Percentiles rank a stretch among this genome's conserved stretches.
Conservation (phyloP, 2,797 vertebrate species). For the Hafferia zeledoni region DNA sequence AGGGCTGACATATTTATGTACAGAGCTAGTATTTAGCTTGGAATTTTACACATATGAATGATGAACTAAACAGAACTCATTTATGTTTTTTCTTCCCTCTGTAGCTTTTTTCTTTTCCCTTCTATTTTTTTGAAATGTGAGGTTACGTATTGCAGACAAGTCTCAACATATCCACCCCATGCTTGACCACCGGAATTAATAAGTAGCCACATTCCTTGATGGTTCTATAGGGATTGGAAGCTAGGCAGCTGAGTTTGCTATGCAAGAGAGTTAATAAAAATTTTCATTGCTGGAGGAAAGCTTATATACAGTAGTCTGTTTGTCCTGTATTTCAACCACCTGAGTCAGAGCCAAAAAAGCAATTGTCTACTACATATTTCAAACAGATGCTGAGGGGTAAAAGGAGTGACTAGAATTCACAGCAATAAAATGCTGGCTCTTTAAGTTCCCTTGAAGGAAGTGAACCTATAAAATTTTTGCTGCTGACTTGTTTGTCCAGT, state of each 20-base stretch:
- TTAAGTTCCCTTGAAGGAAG: conserved; percentile 76
- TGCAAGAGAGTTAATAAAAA: conserved; percentile 76
- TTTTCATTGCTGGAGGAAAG: conserved; percentile 76
- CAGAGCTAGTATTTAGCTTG: conserved; percentile 75
- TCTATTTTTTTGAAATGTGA: conserved; percentile 31
- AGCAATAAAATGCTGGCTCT: conserved; percentile 86
- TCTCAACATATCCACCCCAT: conserved; percentile 73
- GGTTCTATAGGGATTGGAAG: conserved; percentile 74
- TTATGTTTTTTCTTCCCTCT: conserved; percentile 53
- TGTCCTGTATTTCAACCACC: conserved; percentile 86
- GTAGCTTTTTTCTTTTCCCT: background rate
- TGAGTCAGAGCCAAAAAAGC: conserved; percentile 84
- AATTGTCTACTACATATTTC: conserved; percentile 88
- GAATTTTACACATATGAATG: conserved; percentile 77
- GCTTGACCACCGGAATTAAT: conserved; percentile 76
- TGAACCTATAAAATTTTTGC: conserved; percentile 79
- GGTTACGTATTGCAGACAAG: conserved; percentile 66
- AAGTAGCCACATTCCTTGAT: conserved; percentile 81
- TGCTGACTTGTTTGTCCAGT: conserved; percentile 75
- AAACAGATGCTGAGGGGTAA: conserved; percentile 90
- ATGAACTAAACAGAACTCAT: conserved; percentile 73
- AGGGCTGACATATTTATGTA: conserved; percentile 76
- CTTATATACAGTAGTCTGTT: conserved; percentile 82
- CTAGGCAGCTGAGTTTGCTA: conserved; percentile 71
- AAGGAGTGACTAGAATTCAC: conserved; percentile 80